Evolutionary conservation across 1,140 invertebrate genomes (phyloP), one percentile per base, ranked within the genome.

Genomic region (Hirudo medicinalis): DNA sequence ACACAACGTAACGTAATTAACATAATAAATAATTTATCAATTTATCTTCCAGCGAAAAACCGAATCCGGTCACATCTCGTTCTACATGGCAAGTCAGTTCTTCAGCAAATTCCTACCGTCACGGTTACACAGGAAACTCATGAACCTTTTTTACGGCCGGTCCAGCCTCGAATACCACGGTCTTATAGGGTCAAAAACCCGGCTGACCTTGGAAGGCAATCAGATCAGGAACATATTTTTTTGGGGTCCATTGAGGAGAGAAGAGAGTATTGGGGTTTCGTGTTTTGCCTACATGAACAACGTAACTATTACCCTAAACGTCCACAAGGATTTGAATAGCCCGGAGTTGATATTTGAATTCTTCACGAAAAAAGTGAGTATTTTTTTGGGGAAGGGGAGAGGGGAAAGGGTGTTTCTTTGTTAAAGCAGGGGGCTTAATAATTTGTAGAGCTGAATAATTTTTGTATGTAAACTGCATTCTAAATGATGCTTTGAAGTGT

Each of bases 301-400:
- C 29, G 29, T 63, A 13, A 63, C 57, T 25, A 63, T 63, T 25
- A 63, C 57, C 11, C 29, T 63, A 11, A 63, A 63, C 19, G 57
- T 32, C 20, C 22, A 63, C 29, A 32, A 63, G 4, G 29, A 63
- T 11, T 32, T 63, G 22, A 32, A 13, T n/a, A 63, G 15, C 29
- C 57, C 57, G 29, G 57, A 63, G 17, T 13, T 63, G 57, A 63
- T 63, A 15, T 63, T 63, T 63, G 57, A 63, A 0, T 63, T 63
- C 20, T 63, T 63, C 17, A 32, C 15, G 22, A 63, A 63, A 63
- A 63, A 63, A 20, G 57, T 63, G 43, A 49, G 43, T 15, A 8
- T 49, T 49, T 49, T 49, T 49, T 11, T 11, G 9, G 40, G 40
- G 40, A 40, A 40, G n/a, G n/a, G n/a, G n/a, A n/a, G n/a, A n/a